These are phyloP conservation scores for Drosophila bocki DNA, from an alignment of 1,140 invertebrate species.

Conservation along the genomic window DNA sequence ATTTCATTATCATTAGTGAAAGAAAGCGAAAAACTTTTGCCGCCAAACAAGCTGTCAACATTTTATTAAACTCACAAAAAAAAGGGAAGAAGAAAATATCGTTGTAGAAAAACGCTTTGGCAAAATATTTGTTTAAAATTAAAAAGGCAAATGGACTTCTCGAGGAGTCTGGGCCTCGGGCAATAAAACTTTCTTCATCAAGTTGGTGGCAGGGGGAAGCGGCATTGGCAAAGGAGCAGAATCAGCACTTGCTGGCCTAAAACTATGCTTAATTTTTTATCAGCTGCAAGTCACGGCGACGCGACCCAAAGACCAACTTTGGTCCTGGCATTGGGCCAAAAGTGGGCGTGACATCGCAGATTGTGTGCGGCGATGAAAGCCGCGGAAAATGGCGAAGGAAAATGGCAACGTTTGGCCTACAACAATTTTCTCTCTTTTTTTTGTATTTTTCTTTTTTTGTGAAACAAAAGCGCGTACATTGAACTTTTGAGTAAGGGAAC, in stretches of 20 bases:
- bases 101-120: conserved; percentile 37
- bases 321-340: conserved; percentile 26
- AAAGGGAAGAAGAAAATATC: conserved; percentile 14
- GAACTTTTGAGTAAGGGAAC: conserved; percentile 55
- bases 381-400: conserved; percentile 67
- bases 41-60: conserved; percentile 73
- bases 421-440: conserved; percentile 21
- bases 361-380: conserved; percentile 56
- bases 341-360: conserved; percentile 49
- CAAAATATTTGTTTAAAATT: conserved; percentile 73
- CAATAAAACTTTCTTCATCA: conserved; percentile 81
- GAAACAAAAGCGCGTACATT: conserved; percentile 75
- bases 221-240: conserved; percentile 10
- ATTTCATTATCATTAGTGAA: conserved; percentile 46
- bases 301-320: conserved; percentile 80
- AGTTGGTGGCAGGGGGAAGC: conserved; percentile 34
- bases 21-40: conserved; percentile 34
- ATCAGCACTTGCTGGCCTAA: conserved; percentile 67
- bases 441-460: conserved; percentile 4
- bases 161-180: conserved; percentile 22
- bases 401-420: conserved; percentile 71
- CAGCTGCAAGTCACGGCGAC: conserved; percentile 62
- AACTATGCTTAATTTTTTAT: conserved; percentile 77
- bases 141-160: conserved; percentile 62
- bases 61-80: conserved; percentile 56